Evolutionary conservation across 2,113 vertebrate species (phyloP), one percentile per base, ranked within the genome.

Genomic region (Zootoca vivipara): DNA sequence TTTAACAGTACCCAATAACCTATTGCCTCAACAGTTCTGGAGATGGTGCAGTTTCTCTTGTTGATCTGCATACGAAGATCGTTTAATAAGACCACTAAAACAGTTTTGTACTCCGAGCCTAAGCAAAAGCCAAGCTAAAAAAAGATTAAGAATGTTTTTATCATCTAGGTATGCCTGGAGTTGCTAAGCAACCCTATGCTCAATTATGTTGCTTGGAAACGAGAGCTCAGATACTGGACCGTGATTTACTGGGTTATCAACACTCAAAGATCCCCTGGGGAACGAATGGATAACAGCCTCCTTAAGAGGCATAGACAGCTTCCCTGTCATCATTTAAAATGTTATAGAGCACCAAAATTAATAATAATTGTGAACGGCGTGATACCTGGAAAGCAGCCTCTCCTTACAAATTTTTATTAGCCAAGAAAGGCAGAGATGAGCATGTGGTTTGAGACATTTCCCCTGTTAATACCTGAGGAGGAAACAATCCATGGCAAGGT

Each of bases 181-280:
- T 88, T 83, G 72, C 87, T 83, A 88, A 83, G 87, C 81, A 83
- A 83, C 87, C 33, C 20, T 77, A 83, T 64, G 64, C 62, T 88
- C 72, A 83, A 69, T 88, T 88, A 67, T 3, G 33, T 88, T 88
- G 62, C 73, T 83, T 75, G 40, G 81, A 83, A 83, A 56, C 74
- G 30, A 22, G 30, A 78, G 64, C 35, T 88, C 72, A 56, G 72
- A 88, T 69, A 83, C 13, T 67, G 70, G 80, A 75, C 72, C 22
- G 15, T 67, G 62, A 88, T 88, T 82, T 88, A 88, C 87, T 83
- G 72, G 72, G 80, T 88, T 73, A 82, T 83, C 24, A 74, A 26
- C 12, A 16, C 80, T 74, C 28, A 40, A 73, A 52, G 40, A 52
- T 88, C 80, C 80, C n/a, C 62, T 77, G 28, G 72, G 38, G 30